These are phyloP conservation scores for Mythimna pallens DNA, from an alignment of 2,888 invertebrate genomes.

Conservation along the genomic window DNA sequence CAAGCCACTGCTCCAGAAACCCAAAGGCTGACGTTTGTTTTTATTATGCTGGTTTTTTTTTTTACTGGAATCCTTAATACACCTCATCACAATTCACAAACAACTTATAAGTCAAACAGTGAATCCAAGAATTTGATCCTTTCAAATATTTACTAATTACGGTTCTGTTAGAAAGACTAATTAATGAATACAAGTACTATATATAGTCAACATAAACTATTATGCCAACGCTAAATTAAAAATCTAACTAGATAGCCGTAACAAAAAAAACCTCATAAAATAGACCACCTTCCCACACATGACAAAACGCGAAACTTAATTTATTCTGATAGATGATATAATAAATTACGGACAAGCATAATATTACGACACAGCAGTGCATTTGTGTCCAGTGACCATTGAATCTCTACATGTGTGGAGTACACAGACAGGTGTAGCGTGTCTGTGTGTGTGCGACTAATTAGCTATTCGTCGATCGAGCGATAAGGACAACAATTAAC, in stretches of 20 bases:
- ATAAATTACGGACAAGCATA: slow-evolving; percentile 58
- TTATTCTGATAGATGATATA: slow-evolving; percentile 58
- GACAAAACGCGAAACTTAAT: slow-evolving; percentile 59
- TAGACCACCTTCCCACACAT: slow-evolving; percentile 54
- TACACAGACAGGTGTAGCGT: slow-evolving; percentile 6
- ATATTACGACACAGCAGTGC: slow-evolving; percentile 59
- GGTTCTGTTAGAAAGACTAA: not conserved
- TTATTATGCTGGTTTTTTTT: too few relatives aligned
- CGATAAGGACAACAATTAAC: slow-evolving; percentile 75
- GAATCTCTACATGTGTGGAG: slow-evolving; percentile 49
- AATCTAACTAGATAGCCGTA: slow-evolving; percentile 24
- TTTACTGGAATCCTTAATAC: too few relatives aligned
- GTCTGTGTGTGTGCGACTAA: slow-evolving; percentile 67
- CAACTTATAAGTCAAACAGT: not conserved
- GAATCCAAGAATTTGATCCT: not conserved
- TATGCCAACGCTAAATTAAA: slow-evolving; percentile 33
- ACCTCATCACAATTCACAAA: not conserved
- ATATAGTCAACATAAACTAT: slow-evolving; percentile 13
- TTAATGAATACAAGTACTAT: not conserved
- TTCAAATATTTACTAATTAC: not conserved
- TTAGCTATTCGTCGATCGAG: slow-evolving; percentile 72
- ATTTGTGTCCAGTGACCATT: slow-evolving; percentile 64
- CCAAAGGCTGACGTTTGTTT: too few relatives aligned
- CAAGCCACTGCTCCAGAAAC: too few relatives aligned
- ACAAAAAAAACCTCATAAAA: slow-evolving; percentile 39